phyloP scores from a whole-genome alignment of 1,140 invertebrate species.

The Drosophila bipectinata region DNA sequence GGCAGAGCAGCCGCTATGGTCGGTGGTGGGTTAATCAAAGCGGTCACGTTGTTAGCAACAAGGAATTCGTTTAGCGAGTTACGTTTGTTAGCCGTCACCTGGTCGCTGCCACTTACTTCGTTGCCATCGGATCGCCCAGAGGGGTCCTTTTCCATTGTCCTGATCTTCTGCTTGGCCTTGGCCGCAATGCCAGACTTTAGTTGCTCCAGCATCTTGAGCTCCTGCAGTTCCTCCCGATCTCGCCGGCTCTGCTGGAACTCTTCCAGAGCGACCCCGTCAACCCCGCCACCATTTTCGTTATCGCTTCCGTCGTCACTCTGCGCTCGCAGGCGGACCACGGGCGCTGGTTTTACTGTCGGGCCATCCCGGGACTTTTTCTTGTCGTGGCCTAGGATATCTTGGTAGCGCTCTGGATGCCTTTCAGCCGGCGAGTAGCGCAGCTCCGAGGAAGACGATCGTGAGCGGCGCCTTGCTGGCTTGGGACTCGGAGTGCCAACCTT shows the following conservation, averaged over 20 bases:
- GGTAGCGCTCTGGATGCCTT: slow-evolving; percentile 87
- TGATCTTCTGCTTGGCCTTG: slow-evolving; percentile 86
- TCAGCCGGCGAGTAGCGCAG: slow-evolving; percentile 88
- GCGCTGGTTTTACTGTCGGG: slow-evolving; percentile 71
- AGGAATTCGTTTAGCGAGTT: slow-evolving; percentile 83
- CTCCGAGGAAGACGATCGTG: slow-evolving; percentile 65
- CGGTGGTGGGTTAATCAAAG: slow-evolving; percentile 73
- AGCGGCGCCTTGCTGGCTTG: slow-evolving; percentile 38
- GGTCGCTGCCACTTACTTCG: slow-evolving; percentile 71
- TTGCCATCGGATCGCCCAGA: slow-evolving; percentile 30
- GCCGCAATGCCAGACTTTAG: slow-evolving; percentile 87
- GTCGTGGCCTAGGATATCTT: slow-evolving; percentile 85
- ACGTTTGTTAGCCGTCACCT: slow-evolving; percentile 61
- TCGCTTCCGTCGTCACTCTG: slow-evolving; percentile 87
- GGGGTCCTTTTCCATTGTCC: slow-evolving; percentile 84
- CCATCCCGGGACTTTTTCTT: slow-evolving; percentile 47
- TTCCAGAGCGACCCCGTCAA: slow-evolving; percentile 45
- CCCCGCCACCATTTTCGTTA: slow-evolving; percentile 69
- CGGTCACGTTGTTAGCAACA: slow-evolving; percentile 80
- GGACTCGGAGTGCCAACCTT: slow-evolving; percentile 56
- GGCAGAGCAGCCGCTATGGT: slow-evolving; percentile 24
- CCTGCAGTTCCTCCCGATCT: slow-evolving; percentile 81
- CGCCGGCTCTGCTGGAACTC: slow-evolving; percentile 84
- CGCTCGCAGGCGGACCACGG: slow-evolving; percentile 87
- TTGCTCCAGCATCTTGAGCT: slow-evolving; percentile 87